Conservation (phyloP, 2,888 invertebrate genomes). For the Macaria notata region DNA sequence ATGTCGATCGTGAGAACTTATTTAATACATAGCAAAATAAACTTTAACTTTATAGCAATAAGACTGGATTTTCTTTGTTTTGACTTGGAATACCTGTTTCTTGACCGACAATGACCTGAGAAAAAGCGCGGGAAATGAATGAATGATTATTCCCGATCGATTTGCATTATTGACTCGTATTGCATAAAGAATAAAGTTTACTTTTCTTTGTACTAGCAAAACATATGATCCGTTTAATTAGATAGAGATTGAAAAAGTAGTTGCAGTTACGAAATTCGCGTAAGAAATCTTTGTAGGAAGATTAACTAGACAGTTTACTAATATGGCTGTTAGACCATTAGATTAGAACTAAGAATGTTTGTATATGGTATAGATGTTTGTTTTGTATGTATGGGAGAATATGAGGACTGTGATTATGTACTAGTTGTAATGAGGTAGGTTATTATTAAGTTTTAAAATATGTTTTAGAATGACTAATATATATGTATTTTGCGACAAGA, state of each 20-base stretch:
- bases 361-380: too few relatives aligned
- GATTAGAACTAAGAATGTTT: neutral
- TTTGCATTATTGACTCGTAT: constrained; percentile 20
- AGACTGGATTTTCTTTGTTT: constrained; percentile 29
- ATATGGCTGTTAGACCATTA: constrained; percentile 5
- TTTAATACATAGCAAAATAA: constrained; percentile 21
- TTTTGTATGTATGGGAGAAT: too few relatives aligned
- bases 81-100: constrained; percentile 59
- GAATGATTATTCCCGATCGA: constrained; percentile 36
- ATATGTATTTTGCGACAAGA: too few relatives aligned
- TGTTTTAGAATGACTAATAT: too few relatives aligned
- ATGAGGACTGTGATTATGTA: too few relatives aligned
- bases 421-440: too few relatives aligned
- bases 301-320: constrained; percentile 16
- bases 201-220: constrained; percentile 13
- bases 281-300: constrained; percentile 21
- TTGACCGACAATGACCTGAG: constrained; percentile 72
- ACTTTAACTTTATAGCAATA: constrained; percentile 4
- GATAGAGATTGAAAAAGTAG: constrained; percentile 23
- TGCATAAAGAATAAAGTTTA: neutral
- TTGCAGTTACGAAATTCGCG: constrained; percentile 24
- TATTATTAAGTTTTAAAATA: too few relatives aligned
- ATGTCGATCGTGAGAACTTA: constrained; percentile 56
- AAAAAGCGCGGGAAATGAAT: constrained; percentile 63
- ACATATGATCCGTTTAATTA: constrained; percentile 31